phyloP scores from a whole-genome alignment of 2,797 vertebrate species.

The Peromyscus nudipes region DNA sequence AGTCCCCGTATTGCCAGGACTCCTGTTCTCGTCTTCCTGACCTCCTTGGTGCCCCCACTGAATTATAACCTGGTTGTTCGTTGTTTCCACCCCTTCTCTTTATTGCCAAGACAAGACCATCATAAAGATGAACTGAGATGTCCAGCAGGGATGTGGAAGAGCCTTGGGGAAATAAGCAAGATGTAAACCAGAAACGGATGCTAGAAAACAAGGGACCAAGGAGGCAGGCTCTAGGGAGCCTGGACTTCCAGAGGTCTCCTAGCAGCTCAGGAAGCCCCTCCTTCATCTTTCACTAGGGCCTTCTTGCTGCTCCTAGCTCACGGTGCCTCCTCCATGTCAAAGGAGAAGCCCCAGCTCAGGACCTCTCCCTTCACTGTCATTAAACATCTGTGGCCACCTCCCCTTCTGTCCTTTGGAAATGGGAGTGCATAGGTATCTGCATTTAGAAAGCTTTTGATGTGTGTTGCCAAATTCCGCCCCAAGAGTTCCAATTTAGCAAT shows the following conservation, averaged over 20 bases:
- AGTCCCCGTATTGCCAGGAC: no score
- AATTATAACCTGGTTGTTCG: neutral
- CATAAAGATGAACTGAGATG: neutral
- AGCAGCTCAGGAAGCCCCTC: neutral
- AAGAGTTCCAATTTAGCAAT: slow-evolving; percentile 48
- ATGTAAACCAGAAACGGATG: neutral
- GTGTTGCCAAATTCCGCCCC: slow-evolving; percentile 45
- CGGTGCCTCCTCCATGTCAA: neutral
- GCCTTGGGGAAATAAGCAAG: neutral
- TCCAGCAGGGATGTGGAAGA: neutral
- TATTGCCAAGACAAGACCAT: neutral
- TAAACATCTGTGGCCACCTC: slow-evolving; percentile 28
- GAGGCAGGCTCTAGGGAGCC: neutral
- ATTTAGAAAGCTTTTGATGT: slow-evolving; percentile 70
- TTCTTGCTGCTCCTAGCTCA: neutral
- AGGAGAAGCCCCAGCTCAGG: neutral
- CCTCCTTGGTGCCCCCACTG: accelerated
- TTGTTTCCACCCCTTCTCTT: neutral
- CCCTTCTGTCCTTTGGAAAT: slow-evolving; percentile 18
- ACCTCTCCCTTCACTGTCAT: neutral
- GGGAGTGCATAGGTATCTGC: slow-evolving; percentile 8
- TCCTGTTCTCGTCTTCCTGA: neutral
- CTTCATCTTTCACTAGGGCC: neutral
- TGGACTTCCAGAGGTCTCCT: accelerated
- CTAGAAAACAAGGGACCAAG: neutral